Base-by-base conservation (phyloP, 1,140 invertebrate species). In the Drosophila lini region DNA sequence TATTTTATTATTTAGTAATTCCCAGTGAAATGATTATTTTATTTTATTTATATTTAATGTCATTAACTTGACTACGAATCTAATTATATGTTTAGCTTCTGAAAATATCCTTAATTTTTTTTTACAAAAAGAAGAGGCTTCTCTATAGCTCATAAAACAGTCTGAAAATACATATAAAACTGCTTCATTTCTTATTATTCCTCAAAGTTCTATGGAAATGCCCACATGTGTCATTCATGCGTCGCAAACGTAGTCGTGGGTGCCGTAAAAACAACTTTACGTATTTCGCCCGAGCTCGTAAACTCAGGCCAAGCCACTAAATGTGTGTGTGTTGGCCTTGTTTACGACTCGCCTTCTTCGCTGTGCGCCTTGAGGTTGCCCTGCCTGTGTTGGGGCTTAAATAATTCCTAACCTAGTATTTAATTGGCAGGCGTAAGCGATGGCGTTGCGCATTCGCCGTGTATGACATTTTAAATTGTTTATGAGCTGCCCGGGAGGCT, bases 381-480 rank as follows among this genome's bases (percentile, higher is more conserved):
- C 41, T 63, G 40, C 8, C 40, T 38, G 19, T 38, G 31, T 25
- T 19, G 13, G 25, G 56, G 50, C 68, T 67, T 80, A 86, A 88
- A 88, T 80, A 88, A 77, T 74, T 74, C 76, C 60, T 69, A 68
- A 38, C 73, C 71, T 64, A 58, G 47, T 59, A 78, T 88, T 89
- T 89, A 75, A 88, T 88, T 89, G 81, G 68, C 75, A 64, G 38
- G 44, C 61, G 65, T 67, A 69, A 68, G 47, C 65, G 38, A 53
- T 41, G 65, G 69, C 80, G 47, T 81, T 73, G 81, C 84, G 84
- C 78, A 86, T 76, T 80, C 83, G 83, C 80, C 78, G 70, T 88
- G 61, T 86, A 86, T 86, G 83, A 80, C 83, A 86, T 86, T 88
- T 88, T 89, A 88, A 88, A 88, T 88, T 88, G 84, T 88, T 88